Percentiles rank a stretch among this genome's conserved stretches.
These are phyloP conservation scores for Atta cephalotes DNA, from an alignment of 1,140 invertebrate species.

Conservation along the genomic window DNA sequence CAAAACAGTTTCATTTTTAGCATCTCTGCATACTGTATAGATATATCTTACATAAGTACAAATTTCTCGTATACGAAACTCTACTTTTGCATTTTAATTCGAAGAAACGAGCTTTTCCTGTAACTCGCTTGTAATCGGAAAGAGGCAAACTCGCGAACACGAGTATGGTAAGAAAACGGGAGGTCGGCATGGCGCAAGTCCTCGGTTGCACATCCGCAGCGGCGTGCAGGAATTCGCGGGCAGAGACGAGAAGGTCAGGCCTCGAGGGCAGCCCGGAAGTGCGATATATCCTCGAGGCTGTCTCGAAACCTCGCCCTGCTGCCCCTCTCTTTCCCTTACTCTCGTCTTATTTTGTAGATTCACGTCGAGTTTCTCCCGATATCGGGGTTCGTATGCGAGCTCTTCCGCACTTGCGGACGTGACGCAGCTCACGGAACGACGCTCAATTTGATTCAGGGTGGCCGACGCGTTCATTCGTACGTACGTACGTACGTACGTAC, in stretches of 20 bases:
- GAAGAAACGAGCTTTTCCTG: conserved; percentile 28
- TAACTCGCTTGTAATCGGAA: conserved; percentile 35
- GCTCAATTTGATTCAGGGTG: conserved; percentile 76
- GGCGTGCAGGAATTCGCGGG: conserved; percentile 74
- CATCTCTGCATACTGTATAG: background rate
- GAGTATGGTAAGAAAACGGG: conserved; percentile 15
- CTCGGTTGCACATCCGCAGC: conserved; percentile 62
- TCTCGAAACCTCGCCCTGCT: conserved; percentile 62
- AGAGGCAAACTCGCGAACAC: conserved; percentile 24
- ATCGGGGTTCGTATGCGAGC: conserved; percentile 24
- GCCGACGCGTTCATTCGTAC: conserved; percentile 50
- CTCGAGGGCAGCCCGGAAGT: conserved; percentile 75
- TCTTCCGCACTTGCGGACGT: conserved; percentile 55
- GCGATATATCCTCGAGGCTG: conserved; percentile 74
- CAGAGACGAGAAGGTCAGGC: conserved; percentile 69
- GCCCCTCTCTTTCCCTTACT: background rate
- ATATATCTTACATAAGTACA: conserved; percentile 28
- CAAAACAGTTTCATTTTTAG: conserved; percentile 13
- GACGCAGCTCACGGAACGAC: conserved; percentile 55
- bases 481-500: too few relatives aligned
- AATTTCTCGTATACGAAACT: background rate
- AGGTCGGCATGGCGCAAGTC: conserved; percentile 29
- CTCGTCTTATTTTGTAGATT: conserved; percentile 8
- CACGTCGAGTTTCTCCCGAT: conserved; percentile 31
- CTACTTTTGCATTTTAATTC: conserved; percentile 37